Base-by-base conservation (phyloP, 2,113 vertebrate genomes). In the Protobothrops mucrosquamatus region DNA sequence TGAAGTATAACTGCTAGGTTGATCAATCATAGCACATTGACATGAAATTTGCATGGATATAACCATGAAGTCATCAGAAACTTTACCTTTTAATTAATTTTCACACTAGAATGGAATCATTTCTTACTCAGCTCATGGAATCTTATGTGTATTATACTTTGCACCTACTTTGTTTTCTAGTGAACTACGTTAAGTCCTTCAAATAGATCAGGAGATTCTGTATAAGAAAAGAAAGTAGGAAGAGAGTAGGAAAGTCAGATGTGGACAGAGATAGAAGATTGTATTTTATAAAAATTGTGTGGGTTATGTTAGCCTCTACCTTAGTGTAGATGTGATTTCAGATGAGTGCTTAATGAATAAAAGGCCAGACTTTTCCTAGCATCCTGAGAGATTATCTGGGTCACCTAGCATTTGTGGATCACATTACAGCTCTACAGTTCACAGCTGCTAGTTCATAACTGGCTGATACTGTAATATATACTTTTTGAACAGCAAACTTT, bases 401-500 rank as follows among this genome's bases (percentile, higher is more conserved):
- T 85, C 92, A 85, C 43, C 18, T 34, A 85, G 54, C 3, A 39
- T 92, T 89, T 92, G 43, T 92, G 87, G 39, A 85, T 92, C 61
- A 85, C 51, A 81, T 20, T 56, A 89, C 29, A 92, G 18, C 88
- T 85, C 34, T 92, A 57, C 59, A 89, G 54, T 85, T 92, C 54
- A 85, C 54, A 85, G 87, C 57, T 85, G 88, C 22, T 89, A 51
- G 92, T 59, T 89, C 43, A 59, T 92, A 89, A 46, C 69, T 92
- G 54, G 92, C 29, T 26, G 69, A 89, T 89, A 7, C 18, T 85
- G 43, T 59, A 88, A 89, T 46, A 89, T 11, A 89, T 23, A 85
- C 69, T 59, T 92, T 54, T 92, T 92, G 88, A 89, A 85, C 85
- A 43, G 85, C 34, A 89, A 92, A 85, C 69, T 69, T 55, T 85